These are phyloP conservation scores for Lutraria rhynchaena DNA, from an alignment of 1,140 invertebrate genomes.

Conservation along the genomic window DNA sequence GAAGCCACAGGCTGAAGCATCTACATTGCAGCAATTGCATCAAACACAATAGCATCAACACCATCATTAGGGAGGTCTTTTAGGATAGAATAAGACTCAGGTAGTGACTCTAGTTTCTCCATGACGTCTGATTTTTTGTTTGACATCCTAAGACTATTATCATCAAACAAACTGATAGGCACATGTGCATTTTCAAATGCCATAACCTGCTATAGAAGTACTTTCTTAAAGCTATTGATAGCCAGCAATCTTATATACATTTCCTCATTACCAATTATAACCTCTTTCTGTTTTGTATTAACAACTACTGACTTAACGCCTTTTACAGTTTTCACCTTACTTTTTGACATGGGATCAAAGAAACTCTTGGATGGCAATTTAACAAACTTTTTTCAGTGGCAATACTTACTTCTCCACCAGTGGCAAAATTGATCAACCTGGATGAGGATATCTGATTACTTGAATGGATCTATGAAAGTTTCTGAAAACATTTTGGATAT, in stretches of 20 bases:
- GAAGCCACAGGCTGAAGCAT: too few species aligned
- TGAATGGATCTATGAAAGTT: constrained; percentile 17
- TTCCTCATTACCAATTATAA: neutral
- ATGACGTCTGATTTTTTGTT: neutral
- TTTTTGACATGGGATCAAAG: neutral
- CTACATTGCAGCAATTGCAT: neutral
- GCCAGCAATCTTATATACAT: constrained; percentile 16
- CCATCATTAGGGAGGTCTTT: neutral
- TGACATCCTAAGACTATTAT: neutral
- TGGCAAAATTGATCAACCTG: constrained; percentile 17
- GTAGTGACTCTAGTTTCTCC: neutral
- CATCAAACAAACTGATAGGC: neutral
- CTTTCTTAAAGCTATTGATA: neutral
- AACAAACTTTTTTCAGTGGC: neutral
- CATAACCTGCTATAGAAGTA: neutral
- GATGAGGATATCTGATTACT: neutral
- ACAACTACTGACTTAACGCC: neutral
- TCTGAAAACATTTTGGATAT: neutral
- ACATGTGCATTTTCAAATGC: constrained; percentile 24
- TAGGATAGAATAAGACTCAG: neutral
- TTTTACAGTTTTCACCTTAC: constrained; percentile 11
- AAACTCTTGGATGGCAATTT: neutral
- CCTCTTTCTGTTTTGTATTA: neutral
- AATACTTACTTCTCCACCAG: neutral
- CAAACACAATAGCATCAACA: neutral